These are phyloP conservation scores for Phenacoccus solenopsis DNA, from an alignment of 1,140 invertebrate genomes.

Conservation along the genomic window DNA sequence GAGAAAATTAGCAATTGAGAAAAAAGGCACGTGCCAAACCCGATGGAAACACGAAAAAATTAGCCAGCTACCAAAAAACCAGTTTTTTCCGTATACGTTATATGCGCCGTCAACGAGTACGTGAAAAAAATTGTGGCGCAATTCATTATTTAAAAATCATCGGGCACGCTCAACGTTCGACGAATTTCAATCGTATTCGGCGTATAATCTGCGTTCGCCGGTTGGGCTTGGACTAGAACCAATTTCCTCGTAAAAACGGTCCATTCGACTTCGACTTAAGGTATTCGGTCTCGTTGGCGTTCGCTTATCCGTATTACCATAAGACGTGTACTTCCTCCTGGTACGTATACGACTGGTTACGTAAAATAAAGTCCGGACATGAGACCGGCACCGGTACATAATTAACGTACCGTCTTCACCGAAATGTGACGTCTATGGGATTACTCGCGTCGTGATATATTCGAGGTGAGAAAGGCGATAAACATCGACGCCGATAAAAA, in stretches of 20 bases:
- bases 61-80: background rate
- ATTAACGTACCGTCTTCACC: too few species aligned
- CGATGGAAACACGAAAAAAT: background rate
- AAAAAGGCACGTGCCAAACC: constrained; percentile 1
- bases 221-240: background rate
- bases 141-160: background rate
- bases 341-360: too few species aligned
- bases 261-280: background rate
- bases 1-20: background rate
- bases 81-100: background rate
- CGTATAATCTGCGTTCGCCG: too few species aligned
- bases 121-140: background rate
- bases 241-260: background rate
- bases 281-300: too few species aligned
- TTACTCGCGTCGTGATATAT: too few species aligned
- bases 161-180: background rate
- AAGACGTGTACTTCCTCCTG: too few species aligned
- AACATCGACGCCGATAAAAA: too few species aligned
- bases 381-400: too few species aligned
- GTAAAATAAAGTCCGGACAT: too few species aligned
- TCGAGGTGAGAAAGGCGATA: too few species aligned
- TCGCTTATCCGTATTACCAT: too few species aligned
- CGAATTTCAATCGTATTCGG: background rate
- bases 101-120: background rate
- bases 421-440: too few species aligned